Conservation (phyloP, 64 coral and sea anemone genomes). For the Dendrophyllia cribrosa region DNA sequence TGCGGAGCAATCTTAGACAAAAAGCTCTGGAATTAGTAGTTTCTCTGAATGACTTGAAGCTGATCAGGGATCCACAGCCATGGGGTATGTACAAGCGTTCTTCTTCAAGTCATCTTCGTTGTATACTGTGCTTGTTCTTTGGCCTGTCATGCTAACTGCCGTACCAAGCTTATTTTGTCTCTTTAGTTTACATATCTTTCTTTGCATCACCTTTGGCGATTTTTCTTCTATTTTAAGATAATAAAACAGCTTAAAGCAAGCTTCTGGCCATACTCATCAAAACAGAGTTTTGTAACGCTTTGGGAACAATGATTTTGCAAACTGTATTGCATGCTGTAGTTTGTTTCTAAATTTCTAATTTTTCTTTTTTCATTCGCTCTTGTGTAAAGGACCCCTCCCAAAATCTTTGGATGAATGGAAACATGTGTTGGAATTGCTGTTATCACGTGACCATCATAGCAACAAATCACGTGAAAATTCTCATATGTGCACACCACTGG, state of each 20-base stretch:
- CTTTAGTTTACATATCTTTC: too few species aligned
- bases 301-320: too few species aligned
- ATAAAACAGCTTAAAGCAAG: too few species aligned
- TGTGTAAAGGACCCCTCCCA: conserved; percentile 27
- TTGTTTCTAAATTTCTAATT: not conserved
- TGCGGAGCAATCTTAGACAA: conserved; percentile 1
- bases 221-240: too few species aligned
- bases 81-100: conserved; percentile 59
- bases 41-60: conserved; percentile 50
- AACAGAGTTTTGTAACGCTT: too few species aligned
- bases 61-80: conserved; percentile 34
- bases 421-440: conserved; percentile 42
- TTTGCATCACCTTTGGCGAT: too few species aligned
- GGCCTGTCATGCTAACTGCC: too few species aligned
- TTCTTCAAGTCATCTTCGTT: not conserved
- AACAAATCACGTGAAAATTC: not conserved
- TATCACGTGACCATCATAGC: not conserved
- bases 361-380: not conserved
- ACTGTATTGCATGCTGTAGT: too few species aligned
- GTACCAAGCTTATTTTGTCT: too few species aligned
- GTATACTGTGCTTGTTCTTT: too few species aligned
- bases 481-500: conserved; percentile 15
- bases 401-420: conserved; percentile 62
- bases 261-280: too few species aligned
- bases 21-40: conserved; percentile 40